A percentile compares a stretch with the other conserved stretches of the same genome.
These are phyloP conservation scores for Ormyrus nitidulus DNA, from an alignment of 2,888 invertebrate species.

Conservation along the genomic window DNA sequence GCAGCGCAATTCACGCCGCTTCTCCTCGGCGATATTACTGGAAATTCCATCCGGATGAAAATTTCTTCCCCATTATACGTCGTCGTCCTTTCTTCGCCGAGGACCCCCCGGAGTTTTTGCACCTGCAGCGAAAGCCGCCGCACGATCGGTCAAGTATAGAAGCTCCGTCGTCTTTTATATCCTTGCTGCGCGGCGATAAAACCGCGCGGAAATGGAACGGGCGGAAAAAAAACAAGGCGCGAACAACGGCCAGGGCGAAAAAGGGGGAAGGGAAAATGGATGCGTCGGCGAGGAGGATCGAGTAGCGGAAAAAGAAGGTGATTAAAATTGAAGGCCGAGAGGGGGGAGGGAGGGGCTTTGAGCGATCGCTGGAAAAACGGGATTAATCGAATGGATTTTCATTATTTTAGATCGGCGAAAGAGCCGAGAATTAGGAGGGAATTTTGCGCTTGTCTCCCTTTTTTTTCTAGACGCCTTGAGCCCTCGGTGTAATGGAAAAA, in stretches of 20 bases:
- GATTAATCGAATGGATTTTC: conserved; percentile 42
- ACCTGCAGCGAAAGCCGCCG: too few relatives aligned
- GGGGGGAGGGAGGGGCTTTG: neutral
- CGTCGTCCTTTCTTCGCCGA: neutral
- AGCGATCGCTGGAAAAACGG: conserved; percentile 8
- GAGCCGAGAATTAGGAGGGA: conserved; percentile 3
- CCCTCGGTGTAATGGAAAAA: neutral
- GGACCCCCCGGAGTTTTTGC: neutral
- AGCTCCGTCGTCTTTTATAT: conserved; percentile 12
- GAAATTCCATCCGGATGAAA: neutral
- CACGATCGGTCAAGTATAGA: conserved; percentile 34
- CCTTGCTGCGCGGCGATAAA: neutral
- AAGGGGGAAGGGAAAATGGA: neutral
- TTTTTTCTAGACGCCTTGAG: neutral
- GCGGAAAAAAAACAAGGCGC: neutral
- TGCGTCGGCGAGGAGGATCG: neutral
- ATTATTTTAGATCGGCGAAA: conserved; percentile 30
- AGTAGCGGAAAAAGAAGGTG: conserved; percentile 14
- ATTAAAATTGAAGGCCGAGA: conserved; percentile 28
- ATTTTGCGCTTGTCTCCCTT: conserved; percentile 8
- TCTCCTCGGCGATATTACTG: too few relatives aligned
- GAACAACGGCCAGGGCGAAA: neutral
- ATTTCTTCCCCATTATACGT: conserved; percentile 7
- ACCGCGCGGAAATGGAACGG: conserved; percentile 6
- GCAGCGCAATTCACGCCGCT: too few relatives aligned